Percentiles rank a stretch among this genome's conserved stretches.
phyloP scores from a whole-genome alignment of 2,888 invertebrate genomes.

The Melitaea athalia region DNA sequence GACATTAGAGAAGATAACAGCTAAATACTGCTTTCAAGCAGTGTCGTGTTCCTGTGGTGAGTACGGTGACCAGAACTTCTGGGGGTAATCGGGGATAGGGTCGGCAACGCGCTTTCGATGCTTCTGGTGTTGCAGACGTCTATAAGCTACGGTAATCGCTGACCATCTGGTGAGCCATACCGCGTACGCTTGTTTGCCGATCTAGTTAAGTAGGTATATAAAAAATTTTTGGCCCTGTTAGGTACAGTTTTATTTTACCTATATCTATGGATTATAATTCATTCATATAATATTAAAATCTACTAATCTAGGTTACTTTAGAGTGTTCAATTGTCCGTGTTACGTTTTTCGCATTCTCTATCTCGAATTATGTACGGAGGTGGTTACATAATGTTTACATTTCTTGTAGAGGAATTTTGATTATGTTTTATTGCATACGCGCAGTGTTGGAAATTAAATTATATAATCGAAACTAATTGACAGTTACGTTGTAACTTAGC shows the following conservation, averaged over 20 bases:
- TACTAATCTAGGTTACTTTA: conserved; percentile 2
- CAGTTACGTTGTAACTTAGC: background rate
- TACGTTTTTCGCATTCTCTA: background rate
- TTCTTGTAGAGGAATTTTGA: background rate
- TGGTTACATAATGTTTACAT: background rate
- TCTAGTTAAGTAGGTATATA: too few species aligned
- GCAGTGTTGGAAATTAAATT: background rate
- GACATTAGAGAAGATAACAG: too few species aligned
- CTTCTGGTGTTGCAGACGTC: too few species aligned
- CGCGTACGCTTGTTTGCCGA: too few species aligned
- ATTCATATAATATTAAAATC: background rate
- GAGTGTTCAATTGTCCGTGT: background rate
- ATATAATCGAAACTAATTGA: background rate
- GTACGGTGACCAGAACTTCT: too few species aligned
- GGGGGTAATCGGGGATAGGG: too few species aligned
- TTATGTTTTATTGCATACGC: background rate
- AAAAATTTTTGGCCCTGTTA: background rate
- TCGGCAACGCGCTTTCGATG: too few species aligned
- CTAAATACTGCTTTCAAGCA: too few species aligned
- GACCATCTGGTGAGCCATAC: too few species aligned
- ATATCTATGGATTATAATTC: background rate
- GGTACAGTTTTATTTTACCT: background rate
- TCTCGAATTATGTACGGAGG: background rate
- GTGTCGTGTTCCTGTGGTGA: too few species aligned
- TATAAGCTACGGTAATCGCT: too few species aligned